These are phyloP conservation scores for Rachycentron canadum DNA, from an alignment of 2,797 vertebrate species.

Conservation along the genomic window DNA sequence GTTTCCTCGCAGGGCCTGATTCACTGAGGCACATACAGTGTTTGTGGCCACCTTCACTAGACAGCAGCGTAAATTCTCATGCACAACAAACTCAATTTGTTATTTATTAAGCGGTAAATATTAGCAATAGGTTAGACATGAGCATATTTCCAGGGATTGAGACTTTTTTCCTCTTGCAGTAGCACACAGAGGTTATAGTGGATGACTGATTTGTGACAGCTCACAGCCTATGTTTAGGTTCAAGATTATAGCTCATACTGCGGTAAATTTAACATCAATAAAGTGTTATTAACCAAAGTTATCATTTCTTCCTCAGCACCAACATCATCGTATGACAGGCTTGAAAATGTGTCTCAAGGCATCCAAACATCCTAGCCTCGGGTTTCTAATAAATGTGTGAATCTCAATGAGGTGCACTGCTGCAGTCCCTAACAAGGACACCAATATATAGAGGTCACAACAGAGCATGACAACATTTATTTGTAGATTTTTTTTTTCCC, in stretches of 20 bases:
- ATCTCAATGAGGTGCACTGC: slow-evolving; percentile 40
- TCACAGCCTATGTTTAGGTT: slow-evolving; percentile 28
- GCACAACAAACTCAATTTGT: slow-evolving; percentile 17
- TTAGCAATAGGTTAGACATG: slow-evolving; percentile 13
- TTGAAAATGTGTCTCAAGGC: slow-evolving; percentile 39
- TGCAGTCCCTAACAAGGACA: slow-evolving; percentile 30
- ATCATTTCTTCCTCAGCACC: slow-evolving; percentile 12
- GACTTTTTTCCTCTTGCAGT: not conserved
- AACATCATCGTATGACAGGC: not conserved
- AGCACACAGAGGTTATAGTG: slow-evolving; percentile 1
- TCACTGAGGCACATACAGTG: slow-evolving; percentile 3
- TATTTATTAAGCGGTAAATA: slow-evolving; percentile 42
- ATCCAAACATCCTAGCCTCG: not conserved
- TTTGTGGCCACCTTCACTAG: slow-evolving; percentile 9
- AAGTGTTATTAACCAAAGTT: slow-evolving; percentile 24
- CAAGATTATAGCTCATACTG: slow-evolving; percentile 18
- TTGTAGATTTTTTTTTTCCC: slow-evolving; percentile 7
- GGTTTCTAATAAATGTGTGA: slow-evolving; percentile 35
- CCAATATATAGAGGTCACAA: slow-evolving; percentile 19
- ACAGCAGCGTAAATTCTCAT: slow-evolving; percentile 13
- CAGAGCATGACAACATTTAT: slow-evolving; percentile 23
- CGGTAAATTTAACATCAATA: slow-evolving; percentile 22
- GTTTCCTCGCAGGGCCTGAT: not conserved
- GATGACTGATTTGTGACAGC: slow-evolving; percentile 36
- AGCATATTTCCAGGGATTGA: slow-evolving; percentile 4